Percentiles rank a stretch among this genome's conserved stretches.
These are phyloP conservation scores for Andrena hattorfiana DNA, from an alignment of 2,888 invertebrate species.

Conservation along the genomic window DNA sequence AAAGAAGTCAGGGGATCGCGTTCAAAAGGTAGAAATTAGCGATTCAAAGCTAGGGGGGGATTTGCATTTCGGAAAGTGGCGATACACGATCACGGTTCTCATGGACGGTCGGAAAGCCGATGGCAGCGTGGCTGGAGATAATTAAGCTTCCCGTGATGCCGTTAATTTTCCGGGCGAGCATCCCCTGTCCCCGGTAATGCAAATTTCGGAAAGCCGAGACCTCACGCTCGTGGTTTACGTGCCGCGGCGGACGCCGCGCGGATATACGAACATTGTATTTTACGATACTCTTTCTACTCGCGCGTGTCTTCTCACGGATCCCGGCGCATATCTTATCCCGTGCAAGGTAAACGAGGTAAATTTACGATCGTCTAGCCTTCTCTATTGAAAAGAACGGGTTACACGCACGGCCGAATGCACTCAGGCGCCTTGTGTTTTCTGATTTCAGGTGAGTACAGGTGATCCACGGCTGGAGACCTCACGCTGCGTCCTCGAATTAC, in stretches of 20 bases:
- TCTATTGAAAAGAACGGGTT: constrained; percentile 53
- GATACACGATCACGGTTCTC: constrained; percentile 8
- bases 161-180: constrained; percentile 43
- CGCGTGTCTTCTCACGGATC: constrained; percentile 64
- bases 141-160: constrained; percentile 40
- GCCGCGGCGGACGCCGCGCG: constrained; percentile 24
- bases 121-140: constrained; percentile 33
- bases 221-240: constrained; percentile 26
- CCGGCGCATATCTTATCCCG: constrained; percentile 69
- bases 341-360: constrained; percentile 71
- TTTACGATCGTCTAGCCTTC: constrained; percentile 65
- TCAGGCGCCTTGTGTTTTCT: constrained; percentile 50
- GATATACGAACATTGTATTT: constrained; percentile 61
- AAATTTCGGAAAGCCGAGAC: constrained; percentile 57
- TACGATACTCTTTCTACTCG: constrained; percentile 54
- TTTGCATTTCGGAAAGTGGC: constrained; percentile 48
- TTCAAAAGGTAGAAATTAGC: constrained; percentile 10
- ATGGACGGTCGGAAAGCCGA: constrained; percentile 12
- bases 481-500: constrained; percentile 41
- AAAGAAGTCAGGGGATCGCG: constrained; percentile 10
- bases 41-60: constrained; percentile 22
- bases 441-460: constrained; percentile 66
- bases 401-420: constrained; percentile 53
- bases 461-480: constrained; percentile 34
- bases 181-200: constrained; percentile 40